Conservation (phyloP, 1,140 invertebrate species). For the Tetraneura akinire region DNA sequence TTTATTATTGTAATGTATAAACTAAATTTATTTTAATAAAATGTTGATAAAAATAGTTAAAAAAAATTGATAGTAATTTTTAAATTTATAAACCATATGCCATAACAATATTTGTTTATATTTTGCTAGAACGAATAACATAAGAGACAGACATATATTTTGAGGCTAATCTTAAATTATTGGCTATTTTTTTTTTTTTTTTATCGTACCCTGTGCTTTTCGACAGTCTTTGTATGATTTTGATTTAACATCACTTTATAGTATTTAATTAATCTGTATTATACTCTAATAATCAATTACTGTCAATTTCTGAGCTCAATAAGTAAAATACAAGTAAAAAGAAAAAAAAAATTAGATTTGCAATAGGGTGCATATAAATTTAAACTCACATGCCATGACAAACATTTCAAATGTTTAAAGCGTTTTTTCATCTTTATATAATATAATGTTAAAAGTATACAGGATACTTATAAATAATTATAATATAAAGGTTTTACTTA, state of each 20-base stretch:
- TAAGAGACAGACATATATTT: neutral
- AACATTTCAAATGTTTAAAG: constrained; percentile 29
- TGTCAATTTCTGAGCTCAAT: neutral
- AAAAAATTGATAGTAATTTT: constrained; percentile 34
- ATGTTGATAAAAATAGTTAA: neutral
- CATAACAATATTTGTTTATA: neutral
- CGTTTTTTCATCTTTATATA: too few species aligned
- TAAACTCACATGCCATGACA: too few species aligned
- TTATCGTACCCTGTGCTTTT: constrained; percentile 30
- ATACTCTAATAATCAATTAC: constrained; percentile 1
- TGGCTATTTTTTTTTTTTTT: constrained; percentile 37
- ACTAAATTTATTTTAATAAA: neutral
- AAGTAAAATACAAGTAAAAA: neutral
- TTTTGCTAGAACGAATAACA: neutral
- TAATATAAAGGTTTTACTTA: too few species aligned
- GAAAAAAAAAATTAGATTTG: too few species aligned
- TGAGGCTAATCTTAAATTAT: neutral
- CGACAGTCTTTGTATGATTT: constrained; percentile 20
- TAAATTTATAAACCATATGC: neutral
- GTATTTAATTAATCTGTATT: neutral
- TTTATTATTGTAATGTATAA: neutral
- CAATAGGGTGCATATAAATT: too few species aligned
- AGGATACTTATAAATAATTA: too few species aligned
- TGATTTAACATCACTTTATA: constrained; percentile 1
- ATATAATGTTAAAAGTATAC: too few species aligned